Percentiles rank a stretch among this genome's conserved stretches.
phyloP scores from a whole-genome alignment of 2,888 invertebrate genomes.

The Acleris emargana region DNA sequence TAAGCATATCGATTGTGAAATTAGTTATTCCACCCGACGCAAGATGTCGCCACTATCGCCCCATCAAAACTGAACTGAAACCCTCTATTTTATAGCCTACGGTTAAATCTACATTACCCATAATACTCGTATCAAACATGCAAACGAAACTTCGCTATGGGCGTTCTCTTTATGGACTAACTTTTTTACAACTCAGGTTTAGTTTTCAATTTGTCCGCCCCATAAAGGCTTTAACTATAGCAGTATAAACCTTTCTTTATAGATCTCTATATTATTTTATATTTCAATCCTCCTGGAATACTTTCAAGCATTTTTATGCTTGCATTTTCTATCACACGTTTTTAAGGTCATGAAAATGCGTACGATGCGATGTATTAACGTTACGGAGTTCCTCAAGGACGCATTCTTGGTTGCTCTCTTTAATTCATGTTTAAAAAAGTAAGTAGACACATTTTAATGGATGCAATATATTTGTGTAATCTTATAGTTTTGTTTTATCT shows the following conservation, averaged over 20 bases:
- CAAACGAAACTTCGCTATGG: neutral
- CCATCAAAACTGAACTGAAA: neutral
- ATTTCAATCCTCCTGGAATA: neutral
- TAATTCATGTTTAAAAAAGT: too few relatives aligned
- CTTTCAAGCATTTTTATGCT: neutral
- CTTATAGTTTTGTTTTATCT: too few relatives aligned
- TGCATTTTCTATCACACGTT: too few relatives aligned
- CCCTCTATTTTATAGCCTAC: constrained; percentile 4
- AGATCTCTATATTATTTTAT: neutral
- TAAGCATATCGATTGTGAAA: too few relatives aligned
- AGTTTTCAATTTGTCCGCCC: constrained; percentile 31
- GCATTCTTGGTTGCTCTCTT: too few relatives aligned
- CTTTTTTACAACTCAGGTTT: constrained; percentile 25
- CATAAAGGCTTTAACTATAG: constrained; percentile 20
- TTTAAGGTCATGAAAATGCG: too few relatives aligned
- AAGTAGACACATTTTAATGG: too few relatives aligned
- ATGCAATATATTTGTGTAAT: too few relatives aligned
- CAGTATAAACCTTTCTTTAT: constrained; percentile 12
- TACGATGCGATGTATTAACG: too few relatives aligned
- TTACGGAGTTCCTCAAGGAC: too few relatives aligned
- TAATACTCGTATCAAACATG: constrained; percentile 6
- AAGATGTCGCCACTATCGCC: neutral
- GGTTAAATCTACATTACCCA: constrained; percentile 6
- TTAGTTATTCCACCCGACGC: too few relatives aligned
- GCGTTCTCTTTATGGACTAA: constrained; percentile 19